Evolutionary conservation across 2,888 invertebrate genomes (phyloP), one percentile per base, ranked within the genome.

Genomic region (Polia nebulosa): DNA sequence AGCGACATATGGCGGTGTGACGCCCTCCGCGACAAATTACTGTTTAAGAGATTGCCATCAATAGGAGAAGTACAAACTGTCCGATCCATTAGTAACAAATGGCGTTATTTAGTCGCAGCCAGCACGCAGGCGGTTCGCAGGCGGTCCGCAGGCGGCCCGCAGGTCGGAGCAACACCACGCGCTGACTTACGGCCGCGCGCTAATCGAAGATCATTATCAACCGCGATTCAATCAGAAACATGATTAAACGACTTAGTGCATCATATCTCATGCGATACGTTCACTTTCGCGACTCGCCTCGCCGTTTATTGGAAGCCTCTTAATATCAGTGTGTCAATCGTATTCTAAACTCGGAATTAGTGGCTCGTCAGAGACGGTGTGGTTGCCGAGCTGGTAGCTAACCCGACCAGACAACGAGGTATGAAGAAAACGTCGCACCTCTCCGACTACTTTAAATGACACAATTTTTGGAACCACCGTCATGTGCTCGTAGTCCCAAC

Each of bases 21-120:
- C 78, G 77, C 77, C 83, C 82, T 84, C 81, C 74, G 83, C 88
- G 88, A 92, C 93, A 92, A 94, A 94, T 94, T 92, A 90, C 88
- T 91, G 88, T 91, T 93, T 92, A 93, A 93, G 89, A 95, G 95
- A 94, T 94, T 92, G 92, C 92, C 92, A 92, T 94, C 93, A 89
- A 90, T 89, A 84, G 86, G 85, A 82, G 68, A 71, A 73, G 86
- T 85, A 87, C 90, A 88, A 89, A 89, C 88, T 89, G 91, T 90
- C 90, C 93, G 90, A 92, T 94, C 93, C 93, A 94, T 94, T 94
- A 93, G 85, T 88, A 86, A 92, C 95, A 94, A 94, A 94, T 93
- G 94, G 92, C 89, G 92, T 88, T 91, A 91, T 91, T 92, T 87
- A 90, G 86, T 57, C 15, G 51, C 39, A 17, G 4, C 39, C 39